A percentile compares a stretch with the other conserved stretches of the same genome.
Evolutionary conservation across 2,888 invertebrate species (phyloP).

Genomic region (Pharmacophagus antenor): DNA sequence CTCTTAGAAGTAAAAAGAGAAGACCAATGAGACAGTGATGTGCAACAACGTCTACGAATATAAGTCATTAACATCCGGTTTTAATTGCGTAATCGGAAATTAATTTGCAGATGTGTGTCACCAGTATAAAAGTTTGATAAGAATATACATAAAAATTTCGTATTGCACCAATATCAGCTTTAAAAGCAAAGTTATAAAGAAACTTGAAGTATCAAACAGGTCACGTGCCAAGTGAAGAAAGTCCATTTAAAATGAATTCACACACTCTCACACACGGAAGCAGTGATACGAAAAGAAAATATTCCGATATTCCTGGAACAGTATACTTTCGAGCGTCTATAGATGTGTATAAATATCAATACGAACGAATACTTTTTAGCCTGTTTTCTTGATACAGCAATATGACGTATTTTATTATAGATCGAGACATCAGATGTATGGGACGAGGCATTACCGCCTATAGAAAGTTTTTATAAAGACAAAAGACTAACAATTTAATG

Average conservation of each 20-base stretch:
- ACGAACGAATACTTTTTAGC: background rate
- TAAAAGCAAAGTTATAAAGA: too few relatives aligned
- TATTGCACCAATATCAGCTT: background rate
- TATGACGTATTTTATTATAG: too few relatives aligned
- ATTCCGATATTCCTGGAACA: background rate
- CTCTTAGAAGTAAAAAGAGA: background rate
- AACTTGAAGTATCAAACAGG: too few relatives aligned
- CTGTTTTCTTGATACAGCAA: background rate
- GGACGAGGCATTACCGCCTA: too few relatives aligned
- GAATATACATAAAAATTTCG: background rate
- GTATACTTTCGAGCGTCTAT: too few relatives aligned
- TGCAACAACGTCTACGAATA: constrained; percentile 17
- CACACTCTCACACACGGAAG: background rate
- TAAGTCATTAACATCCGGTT: constrained; percentile 2
- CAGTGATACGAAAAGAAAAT: background rate
- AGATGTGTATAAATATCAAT: background rate
- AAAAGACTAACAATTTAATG: too few relatives aligned
- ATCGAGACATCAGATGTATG: too few relatives aligned
- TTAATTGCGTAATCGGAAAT: constrained; percentile 34
- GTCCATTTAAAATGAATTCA: background rate
- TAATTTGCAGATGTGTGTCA: constrained; percentile 7
- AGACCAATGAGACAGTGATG: background rate
- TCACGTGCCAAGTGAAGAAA: too few relatives aligned
- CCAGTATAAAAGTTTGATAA: constrained; percentile 18
- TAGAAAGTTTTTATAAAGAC: too few relatives aligned